Base-by-base conservation (phyloP, 2,113 vertebrate genomes). In the Patagioenas fasciata region DNA sequence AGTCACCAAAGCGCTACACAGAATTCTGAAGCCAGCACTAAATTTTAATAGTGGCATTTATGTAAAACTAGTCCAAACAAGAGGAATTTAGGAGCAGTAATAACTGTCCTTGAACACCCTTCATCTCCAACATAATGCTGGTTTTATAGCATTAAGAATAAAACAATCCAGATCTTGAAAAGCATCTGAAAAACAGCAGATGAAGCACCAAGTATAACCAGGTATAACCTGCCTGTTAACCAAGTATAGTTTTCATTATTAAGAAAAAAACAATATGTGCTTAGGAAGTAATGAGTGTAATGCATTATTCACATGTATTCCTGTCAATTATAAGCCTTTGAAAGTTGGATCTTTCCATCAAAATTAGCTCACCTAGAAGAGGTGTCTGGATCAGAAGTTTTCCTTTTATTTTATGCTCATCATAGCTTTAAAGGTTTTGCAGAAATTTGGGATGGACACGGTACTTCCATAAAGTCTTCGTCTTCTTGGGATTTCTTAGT, bases 1-100 rank as follows among this genome's bases (percentile, higher is more conserved):
- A 0, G 0, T 25, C 51, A 34, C 12, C 34, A 60, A 74, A 60
- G 23, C 13, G 50, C 34, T 67, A 26, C 51, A 58, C 0, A 0
- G 10, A 42, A 29, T 17, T n/a, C n/a, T 74, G 66, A 56, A 62
- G 75, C 13, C 31, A 93, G 51, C n/a, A 50, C 40, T 50, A 34
- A 29, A 17, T 85, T 58, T 36, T 58, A 89, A 60, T 26, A 61
- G 9, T 4, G 3, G 8, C 20, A 48, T 54, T 85, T 72, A 65
- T 14, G 24, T 31, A 81, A 85, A 71, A 58, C 31, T 34, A 26
- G 12, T 61, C 40, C 13, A 51, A 85, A 71, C 24, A 61, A 50
- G 23, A 50, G 38, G 38, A 65, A 70, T 21, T 48, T 31, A 74
- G 12, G 69, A 44, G 14, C 18, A 51, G 34, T 28, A 75, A 29